Evolutionary conservation across 2,113 vertebrate species (phyloP).

Genomic region (Poecilia latipinna): DNA sequence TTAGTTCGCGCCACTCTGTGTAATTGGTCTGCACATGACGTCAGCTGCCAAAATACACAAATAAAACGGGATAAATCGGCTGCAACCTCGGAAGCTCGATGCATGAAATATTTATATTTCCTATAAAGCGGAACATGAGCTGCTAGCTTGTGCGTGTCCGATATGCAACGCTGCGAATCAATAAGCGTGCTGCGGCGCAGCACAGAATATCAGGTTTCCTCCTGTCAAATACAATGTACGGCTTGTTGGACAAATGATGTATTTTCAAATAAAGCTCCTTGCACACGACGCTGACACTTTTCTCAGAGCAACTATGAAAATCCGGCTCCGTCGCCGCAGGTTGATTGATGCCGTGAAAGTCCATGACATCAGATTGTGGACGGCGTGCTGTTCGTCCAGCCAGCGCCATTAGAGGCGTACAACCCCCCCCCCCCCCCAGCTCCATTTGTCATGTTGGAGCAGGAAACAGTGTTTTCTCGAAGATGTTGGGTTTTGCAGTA

Average conservation of each 20-base stretch:
- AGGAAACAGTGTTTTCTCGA: slow-evolving; percentile 15
- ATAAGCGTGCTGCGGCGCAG: slow-evolving; percentile 42
- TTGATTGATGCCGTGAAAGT: slow-evolving; percentile 59
- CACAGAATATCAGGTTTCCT: slow-evolving; percentile 40
- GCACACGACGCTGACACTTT: slow-evolving; percentile 24
- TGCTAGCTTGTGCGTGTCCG: slow-evolving; percentile 36
- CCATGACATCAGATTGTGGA: slow-evolving; percentile 51
- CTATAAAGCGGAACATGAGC: slow-evolving; percentile 51
- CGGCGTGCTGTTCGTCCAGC: slow-evolving; percentile 22
- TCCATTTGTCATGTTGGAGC: slow-evolving; percentile 26
- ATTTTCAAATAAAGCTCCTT: slow-evolving; percentile 11
- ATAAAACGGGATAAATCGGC: not conserved
- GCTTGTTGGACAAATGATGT: slow-evolving; percentile 15
- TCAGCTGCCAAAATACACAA: slow-evolving; percentile 20
- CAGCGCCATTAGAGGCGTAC: slow-evolving; percentile 31
- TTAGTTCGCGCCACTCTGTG: not conserved
- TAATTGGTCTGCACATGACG: slow-evolving; percentile 3
- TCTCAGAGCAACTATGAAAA: slow-evolving; percentile 18
- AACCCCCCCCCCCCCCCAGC: slow-evolving; percentile 8
- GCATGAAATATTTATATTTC: slow-evolving; percentile 53
- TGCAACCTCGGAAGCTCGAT: not conserved
- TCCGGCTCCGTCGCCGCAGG: not conserved
- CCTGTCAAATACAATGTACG: slow-evolving; percentile 30
- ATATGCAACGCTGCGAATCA: slow-evolving; percentile 57
- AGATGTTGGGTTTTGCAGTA: not conserved